These are phyloP conservation scores for Tetraneura akinire DNA, from an alignment of 1,140 invertebrate genomes.

Conservation along the genomic window DNA sequence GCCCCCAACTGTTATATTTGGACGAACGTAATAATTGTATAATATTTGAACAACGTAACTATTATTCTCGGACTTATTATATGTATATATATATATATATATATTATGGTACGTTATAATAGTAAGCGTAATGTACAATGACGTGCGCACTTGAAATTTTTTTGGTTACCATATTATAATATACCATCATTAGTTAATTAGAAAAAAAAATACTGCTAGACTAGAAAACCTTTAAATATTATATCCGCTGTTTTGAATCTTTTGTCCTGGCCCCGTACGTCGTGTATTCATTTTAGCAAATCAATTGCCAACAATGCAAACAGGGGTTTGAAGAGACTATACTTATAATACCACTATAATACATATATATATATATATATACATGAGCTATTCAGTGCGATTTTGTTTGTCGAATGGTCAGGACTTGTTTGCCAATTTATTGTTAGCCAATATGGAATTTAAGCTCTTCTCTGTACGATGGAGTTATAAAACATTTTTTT, in stretches of 20 bases:
- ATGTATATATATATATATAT: not conserved
- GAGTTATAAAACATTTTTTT: not conserved
- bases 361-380: too few species aligned
- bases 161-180: not conserved
- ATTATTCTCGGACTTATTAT: conserved; percentile 22
- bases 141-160: not conserved
- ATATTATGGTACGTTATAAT: too few species aligned
- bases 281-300: conserved; percentile 29
- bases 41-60: conserved; percentile 37
- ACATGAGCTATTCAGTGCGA: not conserved
- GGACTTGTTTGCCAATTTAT: conserved; percentile 24
- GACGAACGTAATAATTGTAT: not conserved
- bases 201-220: not conserved
- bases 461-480: not conserved
- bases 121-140: too few species aligned
- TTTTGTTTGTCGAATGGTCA: conserved; percentile 33
- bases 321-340: not conserved
- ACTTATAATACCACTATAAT: too few species aligned
- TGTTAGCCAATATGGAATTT: conserved; percentile 11
- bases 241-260: conserved; percentile 27
- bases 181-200: conserved; percentile 23
- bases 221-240: conserved; percentile 20
- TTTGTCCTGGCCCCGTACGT: conserved; percentile 22
- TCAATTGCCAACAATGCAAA: conserved; percentile 32
- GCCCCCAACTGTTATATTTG: conserved; percentile 21